Evolutionary conservation across 2,113 vertebrate species (phyloP), one percentile per base, ranked within the genome.

Genomic region (Podarcis muralis): DNA sequence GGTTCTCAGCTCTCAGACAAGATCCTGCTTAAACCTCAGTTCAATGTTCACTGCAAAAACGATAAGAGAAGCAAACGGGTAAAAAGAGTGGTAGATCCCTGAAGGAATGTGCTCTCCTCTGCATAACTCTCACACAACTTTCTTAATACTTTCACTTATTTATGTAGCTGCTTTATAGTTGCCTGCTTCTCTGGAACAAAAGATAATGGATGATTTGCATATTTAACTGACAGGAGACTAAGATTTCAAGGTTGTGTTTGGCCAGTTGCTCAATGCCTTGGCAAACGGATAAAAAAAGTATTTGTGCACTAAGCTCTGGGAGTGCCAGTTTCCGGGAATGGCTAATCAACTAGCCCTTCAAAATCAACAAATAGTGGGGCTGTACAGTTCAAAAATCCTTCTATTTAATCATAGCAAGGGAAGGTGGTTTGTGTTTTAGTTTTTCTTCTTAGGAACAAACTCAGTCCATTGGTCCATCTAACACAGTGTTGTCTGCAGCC

Each of bases 1-100:
- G 89, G 86, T 91, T 94, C 88, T 83, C 90, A 94, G 93, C 92
- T 83, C 48, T 84, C 48, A 71, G 30, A 23, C 72, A 91, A 43
- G 83, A 71, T 59, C 77, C 88, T 59, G 69, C 86, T 62, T 25
- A 79, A 23, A 43, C 79, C 80, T n/a, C 72, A 48, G 81, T 91
- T 95, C 93, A 93, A 32, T 3, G 6, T 90, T 93, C 8, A 95
- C 65, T 12, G 68, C 32, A 89, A 62, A 30, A 0, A 23, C 90
- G 80, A 4, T 35, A 92, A 77, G 30, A 40, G 7, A 91, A 87
- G 23, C 0, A 85, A 69, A 86, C 83, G 89, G 94, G 85, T 76
- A 2, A 88, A 53, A 88, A 81, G 77, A 91, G 69, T 85, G 72
- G 84, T 76, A 65, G 32, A 62, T 23, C 32, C 35, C 13, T 3